These are phyloP conservation scores for Junonia oenone DNA, from an alignment of 2,888 invertebrate species.

Conservation along the genomic window DNA sequence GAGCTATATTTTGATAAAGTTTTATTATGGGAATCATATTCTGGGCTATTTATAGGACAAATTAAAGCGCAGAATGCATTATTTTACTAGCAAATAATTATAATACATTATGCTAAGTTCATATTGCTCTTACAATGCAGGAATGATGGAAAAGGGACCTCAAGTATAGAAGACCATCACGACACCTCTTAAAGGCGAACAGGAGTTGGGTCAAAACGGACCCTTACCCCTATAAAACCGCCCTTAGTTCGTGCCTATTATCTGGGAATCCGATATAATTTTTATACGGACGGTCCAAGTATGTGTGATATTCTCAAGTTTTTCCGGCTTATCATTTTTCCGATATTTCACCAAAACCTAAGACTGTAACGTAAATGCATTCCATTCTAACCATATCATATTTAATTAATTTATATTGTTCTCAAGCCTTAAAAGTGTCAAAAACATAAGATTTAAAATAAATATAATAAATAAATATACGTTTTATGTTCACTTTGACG, in stretches of 20 bases:
- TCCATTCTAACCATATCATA: too few species aligned
- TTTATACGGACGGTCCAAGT: constrained; percentile 9
- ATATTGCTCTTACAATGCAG: neutral
- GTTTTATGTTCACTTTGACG: too few species aligned
- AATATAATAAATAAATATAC: too few species aligned
- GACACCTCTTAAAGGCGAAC: neutral
- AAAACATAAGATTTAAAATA: too few species aligned
- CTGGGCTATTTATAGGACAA: too few species aligned
- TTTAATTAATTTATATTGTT: too few species aligned
- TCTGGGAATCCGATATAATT: constrained; percentile 22
- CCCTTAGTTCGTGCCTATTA: constrained; percentile 18
- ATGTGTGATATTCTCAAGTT: neutral
- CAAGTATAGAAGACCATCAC: neutral
- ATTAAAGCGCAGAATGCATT: too few species aligned
- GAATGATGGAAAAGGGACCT: neutral
- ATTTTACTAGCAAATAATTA: too few species aligned
- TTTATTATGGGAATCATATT: too few species aligned
- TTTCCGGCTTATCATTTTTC: neutral
- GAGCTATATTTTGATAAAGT: too few species aligned
- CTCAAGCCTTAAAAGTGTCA: too few species aligned
- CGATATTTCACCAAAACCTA: neutral
- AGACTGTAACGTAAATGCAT: neutral
- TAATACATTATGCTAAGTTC: too few species aligned
- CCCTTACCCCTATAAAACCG: constrained; percentile 17
- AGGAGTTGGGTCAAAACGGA: constrained; percentile 7